Conservation (phyloP, 2,888 invertebrate species). For the Lasioglossum zephyrum region DNA sequence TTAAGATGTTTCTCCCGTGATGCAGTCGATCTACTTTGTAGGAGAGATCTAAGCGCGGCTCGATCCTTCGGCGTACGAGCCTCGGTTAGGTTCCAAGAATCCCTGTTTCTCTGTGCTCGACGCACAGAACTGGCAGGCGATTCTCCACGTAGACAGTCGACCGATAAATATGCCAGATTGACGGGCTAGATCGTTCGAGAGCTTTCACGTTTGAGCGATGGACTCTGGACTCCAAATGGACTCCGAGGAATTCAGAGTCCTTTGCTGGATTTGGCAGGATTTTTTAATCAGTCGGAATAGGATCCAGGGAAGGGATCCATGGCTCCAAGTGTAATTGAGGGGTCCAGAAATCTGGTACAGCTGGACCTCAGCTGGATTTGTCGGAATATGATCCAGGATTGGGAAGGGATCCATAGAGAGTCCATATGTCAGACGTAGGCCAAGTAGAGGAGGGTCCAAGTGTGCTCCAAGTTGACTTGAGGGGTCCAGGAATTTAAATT, state of each 20-base stretch:
- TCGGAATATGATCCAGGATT: neutral
- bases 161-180: neutral
- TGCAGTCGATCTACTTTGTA: slow-evolving; percentile 62
- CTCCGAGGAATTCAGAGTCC: no score
- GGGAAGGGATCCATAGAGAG: neutral
- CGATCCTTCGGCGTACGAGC: slow-evolving; percentile 1
- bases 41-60: neutral
- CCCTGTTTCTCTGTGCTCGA: neutral
- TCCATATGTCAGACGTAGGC: neutral
- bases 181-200: neutral
- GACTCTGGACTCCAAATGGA: neutral
- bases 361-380: neutral
- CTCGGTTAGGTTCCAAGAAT: neutral
- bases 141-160: neutral
- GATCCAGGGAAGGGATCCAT: neutral
- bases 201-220: neutral
- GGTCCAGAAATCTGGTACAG: no score
- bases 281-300: neutral
- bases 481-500: neutral
- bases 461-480: neutral
- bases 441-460: neutral
- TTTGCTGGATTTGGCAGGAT: neutral
- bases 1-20: slow-evolving; percentile 74
- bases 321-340: no score
- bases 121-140: neutral